phyloP scores from a whole-genome alignment of 2,888 invertebrate genomes.

The Baronia brevicornis region DNA sequence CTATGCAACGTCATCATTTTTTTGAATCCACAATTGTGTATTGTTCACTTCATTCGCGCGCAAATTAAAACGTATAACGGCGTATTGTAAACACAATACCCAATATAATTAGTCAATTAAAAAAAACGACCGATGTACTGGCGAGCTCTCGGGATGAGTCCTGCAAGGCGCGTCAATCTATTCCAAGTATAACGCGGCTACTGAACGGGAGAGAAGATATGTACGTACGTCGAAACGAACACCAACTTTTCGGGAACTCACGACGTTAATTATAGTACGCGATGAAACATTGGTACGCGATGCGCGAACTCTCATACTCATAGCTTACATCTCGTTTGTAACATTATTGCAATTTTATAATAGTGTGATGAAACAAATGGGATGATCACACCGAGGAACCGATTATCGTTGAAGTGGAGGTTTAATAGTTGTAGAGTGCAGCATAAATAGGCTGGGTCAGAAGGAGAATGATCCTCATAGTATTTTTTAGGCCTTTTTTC shows the following conservation, averaged over 20 bases:
- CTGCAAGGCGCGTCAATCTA: conserved; percentile 51
- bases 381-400: no score
- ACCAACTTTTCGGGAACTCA: conserved; percentile 8
- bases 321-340: conserved; percentile 8
- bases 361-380: no score
- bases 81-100: background rate
- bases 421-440: no score
- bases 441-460: no score
- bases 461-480: no score
- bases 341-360: no score
- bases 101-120: conserved; percentile 9
- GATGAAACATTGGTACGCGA: conserved; percentile 35
- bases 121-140: conserved; percentile 34
- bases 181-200: conserved; percentile 45
- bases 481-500: no score
- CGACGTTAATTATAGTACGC: conserved; percentile 19
- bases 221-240: conserved; percentile 38
- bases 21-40: conserved; percentile 10
- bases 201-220: conserved; percentile 51
- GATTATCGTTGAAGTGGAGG: no score
- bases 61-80: conserved; percentile 5
- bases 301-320: conserved; percentile 26
- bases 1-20: no score
- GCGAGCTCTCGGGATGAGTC: conserved; percentile 52
- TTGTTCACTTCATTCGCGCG: conserved; percentile 7